Evolutionary conservation across 2,113 vertebrate species (phyloP), one percentile per base, ranked within the genome.

Genomic region (Sceloporus tristichus): DNA sequence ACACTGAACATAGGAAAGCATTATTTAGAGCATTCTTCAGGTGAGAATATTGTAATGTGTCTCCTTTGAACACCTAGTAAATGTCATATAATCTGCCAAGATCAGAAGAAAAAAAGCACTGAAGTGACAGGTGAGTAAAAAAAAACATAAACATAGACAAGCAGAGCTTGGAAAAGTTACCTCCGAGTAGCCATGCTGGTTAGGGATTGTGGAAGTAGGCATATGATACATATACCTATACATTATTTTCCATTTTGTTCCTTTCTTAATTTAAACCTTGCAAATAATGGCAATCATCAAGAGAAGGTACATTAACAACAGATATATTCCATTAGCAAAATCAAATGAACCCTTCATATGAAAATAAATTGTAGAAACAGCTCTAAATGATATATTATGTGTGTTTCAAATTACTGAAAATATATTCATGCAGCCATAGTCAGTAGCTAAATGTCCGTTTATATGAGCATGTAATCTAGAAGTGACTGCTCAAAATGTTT

Each of bases 341-440:
- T 66, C 74, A 0, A 0, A 77, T 29, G 10, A 8, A 40, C 56
- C 53, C 0, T 0, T 80, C 70, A 71, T 48, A 62, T n/a, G 65
- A 9, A 89, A 74, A 0, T 29, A 85, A 80, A 71, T 14, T 85
- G n/a, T 88, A 90, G 38, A 48, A 81, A 84, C 42, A 86, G n/a
- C 48, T 89, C 85, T 29, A 48, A 82, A 66, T 18, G 25, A 62
- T 27, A 5, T 75, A 48, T 2, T 88, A 9, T 9, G 83, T 66
- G 8, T 29, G 88, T 6, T 84, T 25, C 66, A 87, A 85, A 5
- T 86, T 78, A 79, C 3, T 9, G 59, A 77, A 75, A 92, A 34
- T 78, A 42, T 56, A 91, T 82, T 0, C 5, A 89, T 25, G 38
- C 84, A 85, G 16, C n/a, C 85, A 29, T 88, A 86, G 6, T 34